phyloP scores from a whole-genome alignment of 2,113 vertebrate species.

The Antechinus flavipes region DNA sequence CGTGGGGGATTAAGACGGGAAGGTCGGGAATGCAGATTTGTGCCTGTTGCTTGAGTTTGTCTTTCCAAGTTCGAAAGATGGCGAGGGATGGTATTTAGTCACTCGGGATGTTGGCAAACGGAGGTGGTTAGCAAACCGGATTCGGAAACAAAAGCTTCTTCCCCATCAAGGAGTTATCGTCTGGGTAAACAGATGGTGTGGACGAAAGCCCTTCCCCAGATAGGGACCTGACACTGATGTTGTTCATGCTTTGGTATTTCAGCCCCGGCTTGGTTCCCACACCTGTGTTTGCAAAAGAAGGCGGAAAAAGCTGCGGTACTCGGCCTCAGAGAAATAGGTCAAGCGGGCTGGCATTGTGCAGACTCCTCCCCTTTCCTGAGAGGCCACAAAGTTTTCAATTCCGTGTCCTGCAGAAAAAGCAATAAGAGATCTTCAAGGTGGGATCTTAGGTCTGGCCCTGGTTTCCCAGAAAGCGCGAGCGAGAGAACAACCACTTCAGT shows the following conservation, averaged over 20 bases:
- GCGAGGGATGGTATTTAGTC: background rate
- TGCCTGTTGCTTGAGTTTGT: background rate
- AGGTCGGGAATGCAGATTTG: background rate
- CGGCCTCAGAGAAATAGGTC: background rate
- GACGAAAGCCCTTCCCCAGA: background rate
- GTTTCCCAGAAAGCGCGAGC: background rate
- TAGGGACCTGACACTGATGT: background rate
- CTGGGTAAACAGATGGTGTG: background rate
- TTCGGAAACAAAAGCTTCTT: constrained; percentile 1
- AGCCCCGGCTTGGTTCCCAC: background rate
- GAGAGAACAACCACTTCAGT: background rate
- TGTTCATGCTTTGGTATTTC: background rate
- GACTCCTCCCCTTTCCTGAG: background rate
- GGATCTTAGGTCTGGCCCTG: background rate
- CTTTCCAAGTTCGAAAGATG: background rate
- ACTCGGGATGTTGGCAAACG: background rate
- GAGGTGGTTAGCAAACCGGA: background rate
- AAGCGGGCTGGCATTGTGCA: background rate
- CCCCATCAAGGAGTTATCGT: background rate
- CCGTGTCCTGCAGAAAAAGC: background rate
- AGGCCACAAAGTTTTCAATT: background rate
- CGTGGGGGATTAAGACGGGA: background rate
- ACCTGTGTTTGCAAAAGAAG: background rate
- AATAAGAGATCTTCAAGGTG: background rate
- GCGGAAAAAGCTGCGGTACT: background rate